phyloP scores from a whole-genome alignment of 2,888 invertebrate species.

The Leptinotarsa rubiginosa region DNA sequence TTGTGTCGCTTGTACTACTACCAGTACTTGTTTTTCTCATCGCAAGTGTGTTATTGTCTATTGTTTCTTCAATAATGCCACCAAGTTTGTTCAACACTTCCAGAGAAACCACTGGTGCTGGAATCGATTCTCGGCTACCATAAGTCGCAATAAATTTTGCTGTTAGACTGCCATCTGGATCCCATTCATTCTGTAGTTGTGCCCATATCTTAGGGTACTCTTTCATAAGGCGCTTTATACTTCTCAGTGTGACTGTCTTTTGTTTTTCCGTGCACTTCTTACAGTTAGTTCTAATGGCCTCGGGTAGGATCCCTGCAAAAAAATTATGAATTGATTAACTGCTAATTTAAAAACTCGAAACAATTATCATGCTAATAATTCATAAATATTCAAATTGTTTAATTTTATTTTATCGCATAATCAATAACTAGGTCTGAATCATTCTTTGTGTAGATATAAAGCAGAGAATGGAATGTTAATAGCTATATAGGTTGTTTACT shows the following conservation, averaged over 20 bases:
- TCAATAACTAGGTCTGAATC: too few species aligned
- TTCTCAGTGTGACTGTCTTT: conserved; percentile 73
- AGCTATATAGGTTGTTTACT: not conserved
- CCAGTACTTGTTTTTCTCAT: not conserved
- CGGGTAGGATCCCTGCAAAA: conserved; percentile 70
- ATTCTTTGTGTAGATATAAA: too few species aligned
- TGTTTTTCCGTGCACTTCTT: conserved; percentile 76
- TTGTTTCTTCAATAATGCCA: conserved; percentile 7
- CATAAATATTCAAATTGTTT: too few species aligned
- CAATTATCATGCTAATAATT: too few species aligned
- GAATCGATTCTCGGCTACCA: conserved; percentile 25
- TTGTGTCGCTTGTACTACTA: not conserved
- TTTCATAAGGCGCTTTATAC: conserved; percentile 73
- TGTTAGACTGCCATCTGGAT: conserved; percentile 76
- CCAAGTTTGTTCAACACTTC: conserved; percentile 41
- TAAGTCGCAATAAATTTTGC: conserved; percentile 65
- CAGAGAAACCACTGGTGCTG: conserved; percentile 21
- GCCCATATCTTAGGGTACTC: conserved; percentile 78
- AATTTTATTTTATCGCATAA: too few species aligned
- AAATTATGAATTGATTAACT: not conserved
- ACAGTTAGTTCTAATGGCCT: conserved; percentile 77
- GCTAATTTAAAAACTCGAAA: too few species aligned
- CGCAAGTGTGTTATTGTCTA: not conserved
- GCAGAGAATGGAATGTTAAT: not conserved
- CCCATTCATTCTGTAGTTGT: conserved; percentile 74